A percentile compares a stretch with the other conserved stretches of the same genome.
Conservation (phyloP, 2,113 vertebrate genomes). For the Corydoras maculifer region DNA sequence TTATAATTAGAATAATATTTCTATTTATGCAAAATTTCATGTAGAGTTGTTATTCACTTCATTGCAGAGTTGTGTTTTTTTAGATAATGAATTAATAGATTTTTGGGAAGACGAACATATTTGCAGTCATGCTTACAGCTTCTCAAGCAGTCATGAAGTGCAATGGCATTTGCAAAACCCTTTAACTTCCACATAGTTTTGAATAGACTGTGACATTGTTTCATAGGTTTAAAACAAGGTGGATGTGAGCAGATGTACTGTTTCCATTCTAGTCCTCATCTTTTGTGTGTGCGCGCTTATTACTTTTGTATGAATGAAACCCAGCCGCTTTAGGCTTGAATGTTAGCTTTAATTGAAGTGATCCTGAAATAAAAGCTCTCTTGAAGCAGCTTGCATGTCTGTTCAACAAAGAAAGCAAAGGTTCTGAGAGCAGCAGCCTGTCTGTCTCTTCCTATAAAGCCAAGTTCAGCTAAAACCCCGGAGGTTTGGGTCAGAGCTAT, state of each 20-base stretch:
- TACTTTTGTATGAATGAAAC: slow-evolving; percentile 3
- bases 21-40: too few species aligned
- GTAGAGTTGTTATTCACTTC: too few species aligned
- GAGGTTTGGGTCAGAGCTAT: slow-evolving; percentile 22
- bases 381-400: slow-evolving; percentile 13
- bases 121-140: too few species aligned
- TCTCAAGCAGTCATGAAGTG: too few species aligned
- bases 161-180: too few species aligned
- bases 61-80: too few species aligned
- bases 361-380: neutral
- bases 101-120: too few species aligned
- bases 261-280: neutral
- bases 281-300: neutral
- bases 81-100: too few species aligned
- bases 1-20: too few species aligned
- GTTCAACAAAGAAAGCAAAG: slow-evolving; percentile 32
- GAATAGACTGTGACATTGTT: too few species aligned
- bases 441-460: slow-evolving; percentile 21
- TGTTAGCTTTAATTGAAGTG: neutral
- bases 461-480: slow-evolving; percentile 21
- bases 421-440: slow-evolving; percentile 11
- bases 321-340: neutral
- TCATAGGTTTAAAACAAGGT: neutral
- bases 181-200: too few species aligned
- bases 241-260: neutral